Conservation (phyloP, 2,113 vertebrate species). For the Potamarius usumacintae region DNA sequence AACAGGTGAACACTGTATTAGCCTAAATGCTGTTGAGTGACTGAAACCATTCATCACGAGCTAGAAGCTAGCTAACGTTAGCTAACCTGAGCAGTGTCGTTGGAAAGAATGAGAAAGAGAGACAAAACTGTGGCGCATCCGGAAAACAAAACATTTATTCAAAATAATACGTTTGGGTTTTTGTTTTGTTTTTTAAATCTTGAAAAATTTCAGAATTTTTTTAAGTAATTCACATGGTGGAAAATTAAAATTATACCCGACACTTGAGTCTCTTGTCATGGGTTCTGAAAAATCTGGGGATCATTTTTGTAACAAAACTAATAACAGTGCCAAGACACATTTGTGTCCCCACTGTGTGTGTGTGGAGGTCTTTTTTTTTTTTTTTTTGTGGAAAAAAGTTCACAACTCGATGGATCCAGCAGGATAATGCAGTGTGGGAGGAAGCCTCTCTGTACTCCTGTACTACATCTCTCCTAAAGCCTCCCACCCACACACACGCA, state of each 20-base stretch:
- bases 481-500: conserved; percentile 15
- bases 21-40: background rate
- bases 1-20: background rate
- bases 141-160: too few relatives aligned
- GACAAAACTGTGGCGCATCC: background rate
- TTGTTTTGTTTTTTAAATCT: too few relatives aligned
- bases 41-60: background rate
- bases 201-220: too few relatives aligned
- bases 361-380: background rate
- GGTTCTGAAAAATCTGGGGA: background rate
- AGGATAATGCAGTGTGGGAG: conserved; percentile 20
- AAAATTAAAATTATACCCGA: background rate
- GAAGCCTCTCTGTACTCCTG: conserved; percentile 35
- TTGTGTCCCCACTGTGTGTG: background rate
- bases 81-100: too few relatives aligned
- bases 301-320: background rate
- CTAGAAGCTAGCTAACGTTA: background rate
- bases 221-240: background rate
- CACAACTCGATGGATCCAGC: conserved; percentile 23
- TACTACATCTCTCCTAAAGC: conserved; percentile 30
- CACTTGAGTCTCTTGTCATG: background rate
- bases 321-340: background rate
- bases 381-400: background rate
- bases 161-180: too few relatives aligned
- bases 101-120: background rate